phyloP scores from a whole-genome alignment of 2,113 vertebrate species.

The Paedocypris sp. region DNA sequence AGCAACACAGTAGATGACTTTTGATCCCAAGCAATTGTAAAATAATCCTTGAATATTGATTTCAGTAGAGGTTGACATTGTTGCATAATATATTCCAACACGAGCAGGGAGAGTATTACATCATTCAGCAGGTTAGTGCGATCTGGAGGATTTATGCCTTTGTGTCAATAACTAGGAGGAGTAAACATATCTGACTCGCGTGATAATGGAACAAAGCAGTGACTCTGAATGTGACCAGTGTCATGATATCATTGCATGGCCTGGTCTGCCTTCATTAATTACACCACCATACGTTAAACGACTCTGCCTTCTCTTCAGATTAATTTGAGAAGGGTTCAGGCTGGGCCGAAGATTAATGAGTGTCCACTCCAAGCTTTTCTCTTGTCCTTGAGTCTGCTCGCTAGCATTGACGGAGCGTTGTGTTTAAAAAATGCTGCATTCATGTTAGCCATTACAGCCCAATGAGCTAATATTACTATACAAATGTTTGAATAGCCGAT shows the following conservation, averaged over 20 bases:
- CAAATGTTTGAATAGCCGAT: no score
- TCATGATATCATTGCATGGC: conserved; percentile 6
- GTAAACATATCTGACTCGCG: neutral
- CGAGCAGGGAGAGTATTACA: neutral
- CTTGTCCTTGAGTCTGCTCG: neutral
- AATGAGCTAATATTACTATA: no score
- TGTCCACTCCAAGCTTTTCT: conserved; percentile 5
- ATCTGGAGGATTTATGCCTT: no score
- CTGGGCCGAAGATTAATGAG: conserved; percentile 12
- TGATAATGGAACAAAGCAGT: conserved; percentile 1
- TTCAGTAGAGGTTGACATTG: no score
- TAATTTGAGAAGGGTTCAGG: conserved; percentile 1
- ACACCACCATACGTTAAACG: neutral
- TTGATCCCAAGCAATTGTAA: no score
- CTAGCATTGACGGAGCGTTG: neutral
- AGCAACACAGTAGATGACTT: no score
- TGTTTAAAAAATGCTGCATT: neutral
- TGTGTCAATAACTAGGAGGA: no score
- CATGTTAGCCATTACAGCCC: no score
- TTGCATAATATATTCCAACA: no score
- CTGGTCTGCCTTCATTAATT: neutral
- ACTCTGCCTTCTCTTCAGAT: neutral
- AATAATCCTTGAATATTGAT: no score
- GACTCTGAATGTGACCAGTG: neutral
- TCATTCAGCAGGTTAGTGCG: neutral